These are phyloP conservation scores for Sthenelais limicola DNA, from an alignment of 2,888 invertebrate species.

Conservation along the genomic window DNA sequence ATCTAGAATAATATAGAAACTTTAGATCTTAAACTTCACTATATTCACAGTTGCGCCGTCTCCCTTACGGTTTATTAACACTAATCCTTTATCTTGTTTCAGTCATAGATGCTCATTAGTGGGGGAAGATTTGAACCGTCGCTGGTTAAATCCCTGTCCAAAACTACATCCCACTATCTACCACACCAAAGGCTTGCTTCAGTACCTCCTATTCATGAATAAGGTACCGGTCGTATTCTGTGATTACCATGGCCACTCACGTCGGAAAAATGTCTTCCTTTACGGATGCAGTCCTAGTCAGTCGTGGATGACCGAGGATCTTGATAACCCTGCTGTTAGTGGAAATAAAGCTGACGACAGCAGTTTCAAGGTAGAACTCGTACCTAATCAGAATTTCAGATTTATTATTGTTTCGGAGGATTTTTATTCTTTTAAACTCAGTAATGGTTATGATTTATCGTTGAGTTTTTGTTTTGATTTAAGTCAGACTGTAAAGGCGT, in stretches of 20 bases:
- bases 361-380: constrained; percentile 67
- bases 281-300: constrained; percentile 85
- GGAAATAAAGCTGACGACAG: constrained; percentile 62
- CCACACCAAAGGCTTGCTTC: constrained; percentile 81
- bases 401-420: too few relatives aligned
- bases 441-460: too few relatives aligned
- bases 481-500: too few relatives aligned
- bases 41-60: too few relatives aligned
- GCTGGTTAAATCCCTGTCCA: constrained; percentile 92
- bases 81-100: too few relatives aligned
- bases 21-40: too few relatives aligned
- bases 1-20: too few relatives aligned
- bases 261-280: constrained; percentile 95
- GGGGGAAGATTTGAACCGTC: constrained; percentile 94
- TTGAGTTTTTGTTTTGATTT: too few relatives aligned
- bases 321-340: constrained; percentile 62
- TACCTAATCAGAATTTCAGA: too few relatives aligned
- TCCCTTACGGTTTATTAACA: too few relatives aligned
- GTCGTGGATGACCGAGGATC: constrained; percentile 70
- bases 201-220: constrained; percentile 75
- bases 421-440: too few relatives aligned
- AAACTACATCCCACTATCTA: constrained; percentile 88
- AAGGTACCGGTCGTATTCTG: constrained; percentile 71
- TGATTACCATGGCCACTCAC: constrained; percentile 80
- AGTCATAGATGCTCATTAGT: constrained; percentile 92